phyloP scores from a whole-genome alignment of 2,113 vertebrate species.

The Trogon surrucura region DNA sequence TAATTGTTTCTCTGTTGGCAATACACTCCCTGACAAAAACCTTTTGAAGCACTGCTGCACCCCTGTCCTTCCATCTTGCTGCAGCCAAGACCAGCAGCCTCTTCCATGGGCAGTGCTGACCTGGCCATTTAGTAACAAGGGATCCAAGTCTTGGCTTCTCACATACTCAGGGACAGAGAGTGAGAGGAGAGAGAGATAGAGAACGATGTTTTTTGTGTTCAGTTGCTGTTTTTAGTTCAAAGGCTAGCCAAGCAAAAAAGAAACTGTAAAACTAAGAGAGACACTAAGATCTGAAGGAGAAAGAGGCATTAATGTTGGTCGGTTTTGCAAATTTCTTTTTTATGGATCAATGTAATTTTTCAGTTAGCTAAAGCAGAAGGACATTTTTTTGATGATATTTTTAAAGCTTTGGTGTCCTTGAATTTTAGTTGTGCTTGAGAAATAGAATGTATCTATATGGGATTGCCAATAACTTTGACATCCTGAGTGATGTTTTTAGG shows the following conservation, averaged over 20 bases:
- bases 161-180: neutral
- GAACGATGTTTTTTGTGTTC: neutral
- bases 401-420: neutral
- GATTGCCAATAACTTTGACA: neutral
- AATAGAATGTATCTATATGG: neutral
- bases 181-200: fast-evolving
- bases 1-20: too few species aligned
- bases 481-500: neutral
- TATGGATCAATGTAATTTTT: neutral
- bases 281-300: neutral
- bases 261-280: neutral
- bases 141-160: neutral
- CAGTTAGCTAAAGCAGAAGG: neutral
- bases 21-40: too few species aligned
- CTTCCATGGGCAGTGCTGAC: too few species aligned
- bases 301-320: neutral
- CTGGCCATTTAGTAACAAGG: too few species aligned
- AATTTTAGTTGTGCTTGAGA: neutral
- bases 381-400: neutral
- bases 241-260: neutral
- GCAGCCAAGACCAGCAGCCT: too few species aligned
- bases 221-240: neutral
- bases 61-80: too few species aligned
- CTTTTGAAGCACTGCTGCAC: too few species aligned
- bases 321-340: neutral